These are phyloP conservation scores for Columba livia DNA, from an alignment of 2,113 vertebrate species.

Conservation along the genomic window DNA sequence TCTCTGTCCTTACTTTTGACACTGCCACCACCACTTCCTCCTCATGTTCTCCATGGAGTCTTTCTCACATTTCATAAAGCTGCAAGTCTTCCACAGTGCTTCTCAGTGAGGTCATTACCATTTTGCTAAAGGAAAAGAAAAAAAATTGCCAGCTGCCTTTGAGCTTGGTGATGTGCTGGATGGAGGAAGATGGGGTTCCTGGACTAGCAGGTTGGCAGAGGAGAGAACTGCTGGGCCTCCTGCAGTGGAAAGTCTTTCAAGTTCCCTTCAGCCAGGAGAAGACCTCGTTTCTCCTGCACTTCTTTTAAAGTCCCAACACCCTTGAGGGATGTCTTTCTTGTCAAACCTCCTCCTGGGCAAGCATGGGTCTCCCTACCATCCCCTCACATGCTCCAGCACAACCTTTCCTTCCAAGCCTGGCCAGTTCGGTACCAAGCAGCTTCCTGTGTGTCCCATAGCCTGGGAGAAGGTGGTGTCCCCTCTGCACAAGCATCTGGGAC, in stretches of 20 bases:
- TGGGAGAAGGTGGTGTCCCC: neutral
- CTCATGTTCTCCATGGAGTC: neutral
- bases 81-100: neutral
- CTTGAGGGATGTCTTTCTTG: neutral
- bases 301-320: neutral
- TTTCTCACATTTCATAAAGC: neutral
- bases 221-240: neutral
- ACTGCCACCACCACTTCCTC: neutral
- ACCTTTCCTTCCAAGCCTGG: neutral
- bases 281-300: neutral
- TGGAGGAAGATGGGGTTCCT: neutral
- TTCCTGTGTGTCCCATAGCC: neutral
- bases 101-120: neutral
- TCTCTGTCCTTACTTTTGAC: neutral
- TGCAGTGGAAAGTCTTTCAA: neutral
- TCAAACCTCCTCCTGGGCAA: neutral
- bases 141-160: neutral
- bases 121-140: neutral
- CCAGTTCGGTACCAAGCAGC: neutral
- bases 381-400: neutral
- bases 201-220: neutral
- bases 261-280: neutral
- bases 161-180: neutral
- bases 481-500: neutral
- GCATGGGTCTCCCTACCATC: neutral